phyloP scores from a whole-genome alignment of 2,797 vertebrate genomes.

The Chanos chanos region DNA sequence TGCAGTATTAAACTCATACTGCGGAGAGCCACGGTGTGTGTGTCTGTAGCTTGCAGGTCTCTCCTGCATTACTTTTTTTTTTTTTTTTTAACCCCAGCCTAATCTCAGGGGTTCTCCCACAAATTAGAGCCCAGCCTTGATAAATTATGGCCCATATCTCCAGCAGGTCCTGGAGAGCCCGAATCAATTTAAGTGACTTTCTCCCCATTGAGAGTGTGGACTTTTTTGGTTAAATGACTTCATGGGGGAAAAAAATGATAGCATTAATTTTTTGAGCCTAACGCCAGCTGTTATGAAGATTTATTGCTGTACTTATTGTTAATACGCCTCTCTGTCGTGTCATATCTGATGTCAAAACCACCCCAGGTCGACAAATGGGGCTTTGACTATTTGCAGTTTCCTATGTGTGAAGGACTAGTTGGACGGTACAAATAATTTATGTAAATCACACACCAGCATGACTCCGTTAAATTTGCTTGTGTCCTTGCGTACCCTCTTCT shows the following conservation, averaged over 20 bases:
- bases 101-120: constrained; percentile 53
- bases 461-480: no score
- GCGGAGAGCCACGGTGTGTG: no score
- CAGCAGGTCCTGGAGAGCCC: constrained; percentile 41
- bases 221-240: constrained; percentile 60
- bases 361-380: constrained; percentile 41
- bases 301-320: constrained; percentile 58
- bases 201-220: constrained; percentile 47
- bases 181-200: constrained; percentile 63
- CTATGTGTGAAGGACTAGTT: no score
- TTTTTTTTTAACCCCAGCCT: constrained; percentile 39
- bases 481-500: no score
- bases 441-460: no score
- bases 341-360: constrained; percentile 40
- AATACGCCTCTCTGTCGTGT: constrained; percentile 46
- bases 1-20: no score
- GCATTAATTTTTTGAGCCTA: constrained; percentile 58
- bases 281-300: constrained; percentile 64
- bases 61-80: no score
- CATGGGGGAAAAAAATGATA: constrained; percentile 58
- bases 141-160: constrained; percentile 58
- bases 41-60: no score
- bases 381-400: no score
- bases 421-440: no score
- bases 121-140: constrained; percentile 59